Base-by-base conservation (phyloP, 2,113 vertebrate genomes). In the Ceyx margarethae region DNA sequence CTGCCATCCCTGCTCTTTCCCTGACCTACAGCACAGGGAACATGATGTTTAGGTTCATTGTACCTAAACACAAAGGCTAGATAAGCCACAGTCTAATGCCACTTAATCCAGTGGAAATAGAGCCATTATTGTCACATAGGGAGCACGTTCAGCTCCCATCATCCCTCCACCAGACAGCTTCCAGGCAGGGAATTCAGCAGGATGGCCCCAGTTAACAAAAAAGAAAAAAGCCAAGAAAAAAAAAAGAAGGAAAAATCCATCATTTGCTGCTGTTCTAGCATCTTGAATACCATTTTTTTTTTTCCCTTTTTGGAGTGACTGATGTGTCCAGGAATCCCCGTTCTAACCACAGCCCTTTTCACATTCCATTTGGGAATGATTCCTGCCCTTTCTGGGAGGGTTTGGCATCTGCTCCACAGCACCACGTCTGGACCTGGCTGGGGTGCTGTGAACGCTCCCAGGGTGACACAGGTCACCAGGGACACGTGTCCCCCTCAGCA, bases 341-440 rank as follows among this genome's bases (percentile, higher is more conserved):
- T 10, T 26, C 73, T 80, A 64, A 95, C 91, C 89, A 76, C 94
- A 95, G 78, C 64, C 72, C 89, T 83, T 67, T 67, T 37, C 89
- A 64, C 48, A 48, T 67, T 76, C 75, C 62, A 19, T 61, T 69
- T 71, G 88, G 0, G 3, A 16, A 18, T 15, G 53, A 53, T 72
- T 72, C 21, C 85, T 83, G 81, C 48, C 67, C 85, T 89, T 83
- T 89, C 58, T 75, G 89, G 89, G 37, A 67, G 15, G 68, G n/a
- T 61, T 71, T 93, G 91, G 75, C 83, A n/a, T 33, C 37, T 48
- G 11, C 29, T 15, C n/a, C 3, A 1, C 71, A 15, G 43, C 62
- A 18, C 14, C 2, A 9, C 3, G 1, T 40, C 54, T 33, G 65
- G 87, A 10, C 66, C 76, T 10, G 62, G 4, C 31, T 15, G 73